phyloP scores from a whole-genome alignment of 2,797 vertebrate species.

The Petrocephalus sullivani region DNA sequence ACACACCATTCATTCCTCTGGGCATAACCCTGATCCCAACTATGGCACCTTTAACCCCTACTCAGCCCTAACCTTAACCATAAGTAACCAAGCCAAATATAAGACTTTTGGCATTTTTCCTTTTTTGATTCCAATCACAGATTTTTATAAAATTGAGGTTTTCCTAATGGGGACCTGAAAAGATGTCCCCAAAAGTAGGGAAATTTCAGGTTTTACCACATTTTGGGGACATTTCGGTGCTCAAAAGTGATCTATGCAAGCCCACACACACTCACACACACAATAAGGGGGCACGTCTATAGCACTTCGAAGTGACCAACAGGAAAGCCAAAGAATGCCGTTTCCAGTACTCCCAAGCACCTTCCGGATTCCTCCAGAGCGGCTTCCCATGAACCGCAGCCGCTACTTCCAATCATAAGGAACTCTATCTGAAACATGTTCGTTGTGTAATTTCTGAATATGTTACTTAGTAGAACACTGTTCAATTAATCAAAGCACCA shows the following conservation, averaged over 20 bases:
- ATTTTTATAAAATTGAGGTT: no score
- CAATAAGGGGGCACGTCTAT: neutral
- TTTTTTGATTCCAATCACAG: no score
- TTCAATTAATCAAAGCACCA: neutral
- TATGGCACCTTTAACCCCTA: neutral
- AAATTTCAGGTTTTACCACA: no score
- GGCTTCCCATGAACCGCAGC: neutral
- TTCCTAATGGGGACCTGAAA: no score
- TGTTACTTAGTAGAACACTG: neutral
- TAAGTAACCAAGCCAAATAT: no score
- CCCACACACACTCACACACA: neutral
- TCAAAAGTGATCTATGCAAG: no score
- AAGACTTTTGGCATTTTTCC: no score
- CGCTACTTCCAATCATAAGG: neutral
- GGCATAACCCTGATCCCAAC: no score
- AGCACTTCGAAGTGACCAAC: neutral
- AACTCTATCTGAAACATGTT: neutral
- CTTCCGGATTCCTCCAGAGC: neutral
- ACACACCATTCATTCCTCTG: no score
- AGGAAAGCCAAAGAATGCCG: neutral
- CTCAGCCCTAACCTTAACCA: no score
- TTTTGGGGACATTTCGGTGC: no score
- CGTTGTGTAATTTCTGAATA: neutral
- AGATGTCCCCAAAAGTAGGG: no score
- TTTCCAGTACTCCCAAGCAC: neutral